phyloP scores from a whole-genome alignment of 2,888 invertebrate genomes.

The Lucinisca nassula region DNA sequence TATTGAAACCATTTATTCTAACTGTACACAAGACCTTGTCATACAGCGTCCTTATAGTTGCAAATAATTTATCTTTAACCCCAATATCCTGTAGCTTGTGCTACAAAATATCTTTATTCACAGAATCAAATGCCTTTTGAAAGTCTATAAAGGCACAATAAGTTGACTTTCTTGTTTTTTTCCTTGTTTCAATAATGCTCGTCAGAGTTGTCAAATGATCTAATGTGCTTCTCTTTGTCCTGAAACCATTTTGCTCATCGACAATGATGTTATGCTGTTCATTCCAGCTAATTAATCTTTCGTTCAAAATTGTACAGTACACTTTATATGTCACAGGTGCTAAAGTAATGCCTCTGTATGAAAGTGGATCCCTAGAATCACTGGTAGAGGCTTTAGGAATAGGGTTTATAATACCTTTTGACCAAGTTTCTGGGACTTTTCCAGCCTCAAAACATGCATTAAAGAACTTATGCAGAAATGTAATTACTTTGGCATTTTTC shows the following conservation, averaged over 20 bases:
- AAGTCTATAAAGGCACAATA: no score
- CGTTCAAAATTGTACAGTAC: conserved; percentile 34
- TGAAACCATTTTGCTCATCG: conserved; percentile 43
- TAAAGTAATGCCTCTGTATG: no score
- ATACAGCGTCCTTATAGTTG: background rate
- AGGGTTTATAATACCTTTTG: conserved; percentile 20
- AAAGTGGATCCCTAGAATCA: conserved; percentile 33
- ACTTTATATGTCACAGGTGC: conserved; percentile 32
- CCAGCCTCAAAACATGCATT: conserved; percentile 34
- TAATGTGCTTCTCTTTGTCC: conserved; percentile 34
- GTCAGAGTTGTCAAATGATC: conserved; percentile 33
- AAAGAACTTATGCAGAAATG: conserved; percentile 26
- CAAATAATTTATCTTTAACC: background rate
- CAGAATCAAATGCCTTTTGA: no score
- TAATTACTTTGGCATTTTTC: background rate
- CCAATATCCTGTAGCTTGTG: background rate
- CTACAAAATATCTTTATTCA: no score
- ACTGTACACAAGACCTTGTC: background rate
- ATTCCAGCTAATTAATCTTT: conserved; percentile 8
- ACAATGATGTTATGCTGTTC: conserved; percentile 4
- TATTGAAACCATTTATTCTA: background rate
- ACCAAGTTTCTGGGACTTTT: conserved; percentile 30
- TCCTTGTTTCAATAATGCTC: conserved; percentile 3
- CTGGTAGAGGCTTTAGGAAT: conserved; percentile 35
- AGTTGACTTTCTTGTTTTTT: background rate